phyloP scores from a whole-genome alignment of 2,888 invertebrate species.

The Priocnemis perturbator region DNA sequence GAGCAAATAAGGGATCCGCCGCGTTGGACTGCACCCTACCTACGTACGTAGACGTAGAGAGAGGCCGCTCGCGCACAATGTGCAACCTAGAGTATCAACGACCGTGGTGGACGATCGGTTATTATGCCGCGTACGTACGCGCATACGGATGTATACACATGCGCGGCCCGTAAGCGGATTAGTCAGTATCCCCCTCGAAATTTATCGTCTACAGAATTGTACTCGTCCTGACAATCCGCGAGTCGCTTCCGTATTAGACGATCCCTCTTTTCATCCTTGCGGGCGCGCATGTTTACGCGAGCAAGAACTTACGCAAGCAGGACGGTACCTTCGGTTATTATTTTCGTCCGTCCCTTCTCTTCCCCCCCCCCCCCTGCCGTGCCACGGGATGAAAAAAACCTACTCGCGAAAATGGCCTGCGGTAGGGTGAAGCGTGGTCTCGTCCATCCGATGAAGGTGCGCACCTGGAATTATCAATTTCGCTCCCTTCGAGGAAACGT shows the following conservation, averaged over 20 bases:
- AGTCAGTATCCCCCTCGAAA: slow-evolving; percentile 12
- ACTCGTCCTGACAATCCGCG: not conserved
- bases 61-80: not conserved
- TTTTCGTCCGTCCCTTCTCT: too few relatives aligned
- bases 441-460: too few relatives aligned
- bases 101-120: slow-evolving; percentile 14
- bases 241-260: not conserved
- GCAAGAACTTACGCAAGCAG: not conserved
- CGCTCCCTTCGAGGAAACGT: too few relatives aligned
- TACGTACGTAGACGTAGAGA: too few relatives aligned
- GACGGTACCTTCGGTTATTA: too few relatives aligned
- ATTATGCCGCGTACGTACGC: not conserved
- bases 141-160: not conserved
- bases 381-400: too few relatives aligned
- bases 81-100: not conserved
- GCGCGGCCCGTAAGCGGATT: not conserved
- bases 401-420: too few relatives aligned
- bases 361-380: too few relatives aligned
- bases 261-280: slow-evolving; percentile 1
- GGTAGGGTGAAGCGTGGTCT: too few relatives aligned
- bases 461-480: too few relatives aligned
- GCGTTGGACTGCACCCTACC: not conserved
- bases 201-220: slow-evolving; percentile 4
- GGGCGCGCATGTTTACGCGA: slow-evolving; percentile 6
- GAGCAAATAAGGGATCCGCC: not conserved